A percentile compares a stretch with the other conserved stretches of the same genome.
phyloP scores from a whole-genome alignment of 2,113 vertebrate species.

The Myxocyprinus asiaticus region DNA sequence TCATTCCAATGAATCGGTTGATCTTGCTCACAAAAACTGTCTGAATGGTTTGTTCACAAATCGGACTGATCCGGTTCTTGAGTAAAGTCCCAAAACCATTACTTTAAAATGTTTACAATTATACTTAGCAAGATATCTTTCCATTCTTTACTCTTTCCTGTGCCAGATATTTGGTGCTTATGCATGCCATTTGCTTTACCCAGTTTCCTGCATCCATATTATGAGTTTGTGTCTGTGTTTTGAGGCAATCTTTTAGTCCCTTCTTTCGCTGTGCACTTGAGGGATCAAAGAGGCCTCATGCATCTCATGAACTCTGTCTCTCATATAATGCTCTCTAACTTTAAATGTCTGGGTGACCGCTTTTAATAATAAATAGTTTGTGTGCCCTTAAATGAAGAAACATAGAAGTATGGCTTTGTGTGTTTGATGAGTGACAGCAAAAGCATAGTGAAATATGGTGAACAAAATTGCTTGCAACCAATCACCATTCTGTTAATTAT shows the following conservation, averaged over 20 bases:
- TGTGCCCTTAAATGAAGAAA: constrained; percentile 54
- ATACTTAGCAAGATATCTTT: background rate
- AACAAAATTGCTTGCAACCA: background rate
- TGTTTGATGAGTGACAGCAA: constrained; percentile 2
- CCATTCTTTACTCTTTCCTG: background rate
- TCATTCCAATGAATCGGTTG: too few species aligned
- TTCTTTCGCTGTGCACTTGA: background rate
- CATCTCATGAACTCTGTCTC: constrained; percentile 3
- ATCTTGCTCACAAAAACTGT: too few species aligned
- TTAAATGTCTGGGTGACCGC: constrained; percentile 47
- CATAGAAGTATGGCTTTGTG: constrained; percentile 46
- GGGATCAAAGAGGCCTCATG: background rate
- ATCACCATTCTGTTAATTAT: background rate
- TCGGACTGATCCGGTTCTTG: too few species aligned
- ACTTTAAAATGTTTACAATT: too few species aligned
- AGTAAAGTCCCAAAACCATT: too few species aligned
- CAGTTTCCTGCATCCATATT: constrained; percentile 1
- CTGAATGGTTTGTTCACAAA: too few species aligned
- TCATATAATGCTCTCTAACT: constrained; percentile 27
- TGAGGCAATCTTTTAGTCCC: background rate
- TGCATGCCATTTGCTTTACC: background rate
- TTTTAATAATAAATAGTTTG: constrained; percentile 56
- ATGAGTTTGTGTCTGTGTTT: constrained; percentile 8
- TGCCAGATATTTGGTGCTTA: background rate
- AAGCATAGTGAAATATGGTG: background rate